Evolutionary conservation across 1,140 invertebrate genomes (phyloP).

Genomic region (Charaxes varanes): DNA sequence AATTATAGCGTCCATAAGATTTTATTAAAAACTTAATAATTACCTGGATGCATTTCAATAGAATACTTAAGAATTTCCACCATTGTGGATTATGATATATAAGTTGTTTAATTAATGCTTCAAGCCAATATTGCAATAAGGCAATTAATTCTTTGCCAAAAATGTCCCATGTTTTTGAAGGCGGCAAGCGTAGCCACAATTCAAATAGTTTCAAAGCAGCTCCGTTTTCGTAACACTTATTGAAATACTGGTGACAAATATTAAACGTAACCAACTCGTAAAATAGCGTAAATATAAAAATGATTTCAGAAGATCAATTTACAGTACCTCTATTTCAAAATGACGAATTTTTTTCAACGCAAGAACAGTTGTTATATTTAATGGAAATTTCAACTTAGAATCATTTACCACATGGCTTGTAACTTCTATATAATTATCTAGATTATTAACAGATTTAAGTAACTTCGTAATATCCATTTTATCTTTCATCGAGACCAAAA

Average conservation of each 20-base stretch:
- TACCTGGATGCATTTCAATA: constrained; percentile 46
- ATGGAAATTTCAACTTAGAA: constrained; percentile 32
- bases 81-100: constrained; percentile 34
- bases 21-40: constrained; percentile 6
- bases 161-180: constrained; percentile 44
- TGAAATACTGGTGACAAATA: constrained; percentile 57
- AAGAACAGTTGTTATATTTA: constrained; percentile 49
- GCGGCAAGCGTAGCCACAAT: constrained; percentile 29
- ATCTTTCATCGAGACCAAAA: no score
- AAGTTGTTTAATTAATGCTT: constrained; percentile 39
- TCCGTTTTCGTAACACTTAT: constrained; percentile 43
- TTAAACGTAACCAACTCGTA: no score
- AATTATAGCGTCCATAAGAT: no score
- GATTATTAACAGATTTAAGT: constrained; percentile 30
- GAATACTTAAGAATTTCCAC: constrained; percentile 41
- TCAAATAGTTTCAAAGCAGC: constrained; percentile 34
- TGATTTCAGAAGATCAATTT: background rate
- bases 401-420: constrained; percentile 28
- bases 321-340: constrained; percentile 49
- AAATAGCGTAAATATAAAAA: constrained; percentile 20
- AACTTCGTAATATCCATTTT: constrained; percentile 39
- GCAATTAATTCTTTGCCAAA: constrained; percentile 40
- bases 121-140: constrained; percentile 46
- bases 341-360: constrained; percentile 40
- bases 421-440: constrained; percentile 37